Base-by-base conservation (phyloP, 2,797 vertebrate genomes). In the Malacoraja senta region DNA sequence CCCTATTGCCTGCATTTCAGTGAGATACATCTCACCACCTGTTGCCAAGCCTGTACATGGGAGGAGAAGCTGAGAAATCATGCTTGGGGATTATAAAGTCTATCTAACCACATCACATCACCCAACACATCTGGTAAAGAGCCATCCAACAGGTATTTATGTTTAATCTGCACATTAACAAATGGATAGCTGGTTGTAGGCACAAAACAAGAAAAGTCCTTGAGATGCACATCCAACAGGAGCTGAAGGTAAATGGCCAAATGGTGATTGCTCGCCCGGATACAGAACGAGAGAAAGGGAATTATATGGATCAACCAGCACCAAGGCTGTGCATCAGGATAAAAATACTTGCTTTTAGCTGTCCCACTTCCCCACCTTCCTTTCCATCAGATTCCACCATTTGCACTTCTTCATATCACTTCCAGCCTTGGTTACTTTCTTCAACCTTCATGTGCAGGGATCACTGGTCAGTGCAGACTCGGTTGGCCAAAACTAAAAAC, bases 141-240 rank as follows among this genome's bases (percentile, higher is more conserved):
- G 83, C 29, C 83, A 84, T n/a, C 10, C 53, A 29, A 26, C 35
- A 71, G 86, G 86, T 32, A 65, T 90, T 68, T 91, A 72, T 91
- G 65, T 72, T 91, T 29, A 72, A 91, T 91, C 88, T 72, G 88
- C 65, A 72, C 68, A 74, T 53, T 72, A 91, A 21, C 65, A 74
- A 68, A 91, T 74, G 88, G 88, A 17, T 0, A 72, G 68, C 68
- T 71, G 38, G 24, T 19, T 44, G 35, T 71, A 71, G 65, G 65
- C 68, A 71, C 38, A 71, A 72, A 91, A 72, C 44, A 10, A 26
- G 21, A 91, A 68, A 72, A 91, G 17, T 38, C 32, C 32, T 44
- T 91, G 65, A 21, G 68, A 24, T 91, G 44, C 24, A 74, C 38
- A 24, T 38, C 21, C 32, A 72, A 32, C 38, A 91, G 65, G 19